Percentiles rank a stretch among this genome's conserved stretches.
phyloP scores from a whole-genome alignment of 2,888 invertebrate genomes.

The Diplolepis rosae region DNA sequence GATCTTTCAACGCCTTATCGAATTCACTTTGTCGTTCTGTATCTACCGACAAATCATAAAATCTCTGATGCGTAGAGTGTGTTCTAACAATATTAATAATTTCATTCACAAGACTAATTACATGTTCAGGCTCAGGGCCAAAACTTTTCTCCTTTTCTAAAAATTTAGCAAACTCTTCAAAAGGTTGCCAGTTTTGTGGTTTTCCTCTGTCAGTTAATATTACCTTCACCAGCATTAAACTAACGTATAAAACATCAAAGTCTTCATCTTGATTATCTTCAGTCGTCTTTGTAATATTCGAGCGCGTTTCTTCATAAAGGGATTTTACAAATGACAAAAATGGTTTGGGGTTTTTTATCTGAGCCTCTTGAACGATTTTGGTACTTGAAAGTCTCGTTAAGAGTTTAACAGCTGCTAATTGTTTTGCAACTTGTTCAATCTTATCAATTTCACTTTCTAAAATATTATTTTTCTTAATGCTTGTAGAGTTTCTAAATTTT shows the following conservation, averaged over 20 bases:
- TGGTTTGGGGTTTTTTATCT: slow-evolving; percentile 65
- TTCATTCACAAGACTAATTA: slow-evolving; percentile 61
- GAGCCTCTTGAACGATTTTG: slow-evolving; percentile 64
- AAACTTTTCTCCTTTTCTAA: slow-evolving; percentile 53
- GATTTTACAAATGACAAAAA: slow-evolving; percentile 69
- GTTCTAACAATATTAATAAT: slow-evolving; percentile 63
- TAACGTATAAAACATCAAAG: slow-evolving; percentile 64
- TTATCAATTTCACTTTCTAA: slow-evolving; percentile 55
- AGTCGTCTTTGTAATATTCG: slow-evolving; percentile 5
- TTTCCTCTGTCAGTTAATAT: slow-evolving; percentile 62
- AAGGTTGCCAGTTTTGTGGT: slow-evolving; percentile 59
- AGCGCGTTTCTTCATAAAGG: slow-evolving; percentile 58
- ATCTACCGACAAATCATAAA: slow-evolving; percentile 59
- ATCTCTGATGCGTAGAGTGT: slow-evolving; percentile 50
- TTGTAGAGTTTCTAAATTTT: slow-evolving; percentile 37
- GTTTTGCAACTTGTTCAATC: slow-evolving; percentile 59
- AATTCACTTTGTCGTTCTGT: slow-evolving; percentile 72
- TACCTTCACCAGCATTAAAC: slow-evolving; percentile 70
- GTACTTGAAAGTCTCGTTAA: slow-evolving; percentile 67
- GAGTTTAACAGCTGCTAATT: slow-evolving; percentile 64
- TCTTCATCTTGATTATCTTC: slow-evolving; percentile 50
- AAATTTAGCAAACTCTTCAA: slow-evolving; percentile 64
- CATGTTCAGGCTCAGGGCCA: slow-evolving; percentile 50
- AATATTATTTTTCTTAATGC: slow-evolving; percentile 30
- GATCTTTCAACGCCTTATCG: slow-evolving; percentile 80